Percentiles rank a stretch among this genome's conserved stretches.
Conservation (phyloP, 1,140 invertebrate species). For the Chlorops oryzae region DNA sequence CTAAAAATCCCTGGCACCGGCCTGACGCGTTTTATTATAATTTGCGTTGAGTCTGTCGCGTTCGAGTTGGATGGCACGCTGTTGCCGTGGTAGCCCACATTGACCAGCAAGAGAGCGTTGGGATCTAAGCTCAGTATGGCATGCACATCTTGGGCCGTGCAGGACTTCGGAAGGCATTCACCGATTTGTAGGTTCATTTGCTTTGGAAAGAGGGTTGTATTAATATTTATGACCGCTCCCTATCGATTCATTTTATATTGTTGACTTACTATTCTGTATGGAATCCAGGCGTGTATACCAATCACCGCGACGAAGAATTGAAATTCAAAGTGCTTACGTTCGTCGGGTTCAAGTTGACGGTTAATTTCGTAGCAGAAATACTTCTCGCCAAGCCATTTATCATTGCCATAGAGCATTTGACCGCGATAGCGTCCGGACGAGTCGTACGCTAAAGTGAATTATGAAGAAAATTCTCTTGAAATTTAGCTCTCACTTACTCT, state of each 20-base stretch:
- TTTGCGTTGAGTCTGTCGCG: too few relatives aligned
- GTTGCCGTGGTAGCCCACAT: conserved; percentile 16
- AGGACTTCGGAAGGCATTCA: conserved; percentile 66
- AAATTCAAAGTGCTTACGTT: conserved; percentile 40
- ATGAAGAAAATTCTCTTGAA: too few relatives aligned
- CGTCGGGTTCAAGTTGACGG: conserved; percentile 20
- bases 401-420: conserved; percentile 73
- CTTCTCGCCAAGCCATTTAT: conserved; percentile 72
- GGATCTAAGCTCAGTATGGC: conserved; percentile 54
- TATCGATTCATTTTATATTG: neutral
- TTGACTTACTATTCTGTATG: conserved; percentile 30
- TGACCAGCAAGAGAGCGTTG: conserved; percentile 49
- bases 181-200: conserved; percentile 45
- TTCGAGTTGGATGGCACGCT: conserved; percentile 20
- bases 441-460: conserved; percentile 72
- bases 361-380: conserved; percentile 41
- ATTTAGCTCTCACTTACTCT: too few relatives aligned
- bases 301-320: conserved; percentile 39
- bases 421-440: conserved; percentile 75
- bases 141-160: conserved; percentile 56
- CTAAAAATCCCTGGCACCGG: conserved; percentile 65
- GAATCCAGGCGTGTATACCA: conserved; percentile 21
- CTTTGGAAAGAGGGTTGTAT: neutral
- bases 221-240: neutral
- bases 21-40: conserved; percentile 58